Evolutionary conservation across 2,888 invertebrate species (phyloP).

Genomic region (Microplitis manilae): DNA sequence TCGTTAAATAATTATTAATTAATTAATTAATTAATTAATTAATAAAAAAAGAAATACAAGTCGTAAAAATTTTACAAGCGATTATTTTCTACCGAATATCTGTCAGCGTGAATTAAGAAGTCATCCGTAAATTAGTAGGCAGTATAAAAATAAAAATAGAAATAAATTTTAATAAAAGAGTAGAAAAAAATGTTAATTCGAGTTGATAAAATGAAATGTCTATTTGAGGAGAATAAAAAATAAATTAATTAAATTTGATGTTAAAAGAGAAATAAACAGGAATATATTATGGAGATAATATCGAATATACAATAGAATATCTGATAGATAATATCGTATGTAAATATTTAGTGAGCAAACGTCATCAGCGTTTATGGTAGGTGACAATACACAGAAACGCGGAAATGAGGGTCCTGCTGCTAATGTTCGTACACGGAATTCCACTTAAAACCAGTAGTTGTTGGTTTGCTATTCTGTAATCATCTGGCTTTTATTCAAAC

Average conservation of each 20-base stretch:
- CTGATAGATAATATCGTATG: slow-evolving; percentile 3
- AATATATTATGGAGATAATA: background rate
- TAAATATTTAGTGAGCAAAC: slow-evolving; percentile 14
- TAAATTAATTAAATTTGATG: background rate
- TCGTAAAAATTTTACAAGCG: too few species aligned
- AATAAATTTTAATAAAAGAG: too few species aligned
- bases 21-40: too few species aligned
- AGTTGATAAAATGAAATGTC: too few species aligned
- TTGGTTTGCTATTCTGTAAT: slow-evolving; percentile 26
- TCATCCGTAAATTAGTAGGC: too few species aligned
- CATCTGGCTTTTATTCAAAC: slow-evolving; percentile 47
- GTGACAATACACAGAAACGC: slow-evolving; percentile 26
- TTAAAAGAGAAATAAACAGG: background rate
- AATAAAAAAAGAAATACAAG: too few species aligned
- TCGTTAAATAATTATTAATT: too few species aligned
- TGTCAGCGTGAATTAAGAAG: too few species aligned
- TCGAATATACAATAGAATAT: slow-evolving; percentile 6
- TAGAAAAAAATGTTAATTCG: too few species aligned
- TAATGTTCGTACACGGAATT: slow-evolving; percentile 47
- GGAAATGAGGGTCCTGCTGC: slow-evolving; percentile 42
- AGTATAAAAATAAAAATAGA: too few species aligned
- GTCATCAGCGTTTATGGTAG: slow-evolving; percentile 20
- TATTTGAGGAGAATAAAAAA: too few species aligned
- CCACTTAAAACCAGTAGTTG: slow-evolving; percentile 41
- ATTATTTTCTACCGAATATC: too few species aligned